These are phyloP conservation scores for Andrena haemorrhoa DNA, from an alignment of 2,888 invertebrate genomes.

Conservation along the genomic window DNA sequence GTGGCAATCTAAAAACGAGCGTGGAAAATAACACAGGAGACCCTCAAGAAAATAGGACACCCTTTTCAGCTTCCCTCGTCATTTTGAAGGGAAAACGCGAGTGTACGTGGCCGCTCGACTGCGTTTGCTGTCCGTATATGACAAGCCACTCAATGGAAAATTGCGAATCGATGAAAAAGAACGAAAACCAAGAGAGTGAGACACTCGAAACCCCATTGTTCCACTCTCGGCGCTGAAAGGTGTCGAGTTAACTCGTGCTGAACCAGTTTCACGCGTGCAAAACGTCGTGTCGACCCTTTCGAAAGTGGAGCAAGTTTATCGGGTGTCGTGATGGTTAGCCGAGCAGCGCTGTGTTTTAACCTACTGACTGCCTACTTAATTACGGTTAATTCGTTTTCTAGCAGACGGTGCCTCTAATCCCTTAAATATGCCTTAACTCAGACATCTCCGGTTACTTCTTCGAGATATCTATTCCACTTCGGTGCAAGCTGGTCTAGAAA, in stretches of 20 bases:
- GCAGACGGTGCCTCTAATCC: not conserved
- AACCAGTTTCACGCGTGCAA: slow-evolving; percentile 56
- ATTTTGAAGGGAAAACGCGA: not conserved
- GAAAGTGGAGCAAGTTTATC: slow-evolving; percentile 78
- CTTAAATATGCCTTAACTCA: not conserved
- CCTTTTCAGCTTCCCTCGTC: too few relatives aligned
- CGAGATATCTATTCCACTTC: not conserved
- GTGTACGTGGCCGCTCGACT: not conserved
- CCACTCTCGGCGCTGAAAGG: slow-evolving; percentile 36
- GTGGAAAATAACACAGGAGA: too few relatives aligned
- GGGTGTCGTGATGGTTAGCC: slow-evolving; percentile 68
- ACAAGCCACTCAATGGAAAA: slow-evolving; percentile 13
- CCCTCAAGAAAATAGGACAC: too few relatives aligned
- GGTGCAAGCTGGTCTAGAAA: slow-evolving; percentile 13
- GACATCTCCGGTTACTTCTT: not conserved
- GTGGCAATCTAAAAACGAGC: too few relatives aligned
- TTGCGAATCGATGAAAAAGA: not conserved
- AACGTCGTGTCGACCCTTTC: slow-evolving; percentile 59
- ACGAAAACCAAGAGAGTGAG: slow-evolving; percentile 10
- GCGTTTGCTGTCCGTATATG: not conserved
- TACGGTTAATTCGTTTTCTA: slow-evolving; percentile 43
- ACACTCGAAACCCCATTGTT: slow-evolving; percentile 41
- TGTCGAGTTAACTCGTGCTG: slow-evolving; percentile 49
- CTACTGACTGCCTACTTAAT: slow-evolving; percentile 53
- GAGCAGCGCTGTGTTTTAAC: slow-evolving; percentile 60